A percentile compares a stretch with the other conserved stretches of the same genome.
Conservation (phyloP, 1,140 invertebrate genomes). For the Gonioctena quinquepunctata region DNA sequence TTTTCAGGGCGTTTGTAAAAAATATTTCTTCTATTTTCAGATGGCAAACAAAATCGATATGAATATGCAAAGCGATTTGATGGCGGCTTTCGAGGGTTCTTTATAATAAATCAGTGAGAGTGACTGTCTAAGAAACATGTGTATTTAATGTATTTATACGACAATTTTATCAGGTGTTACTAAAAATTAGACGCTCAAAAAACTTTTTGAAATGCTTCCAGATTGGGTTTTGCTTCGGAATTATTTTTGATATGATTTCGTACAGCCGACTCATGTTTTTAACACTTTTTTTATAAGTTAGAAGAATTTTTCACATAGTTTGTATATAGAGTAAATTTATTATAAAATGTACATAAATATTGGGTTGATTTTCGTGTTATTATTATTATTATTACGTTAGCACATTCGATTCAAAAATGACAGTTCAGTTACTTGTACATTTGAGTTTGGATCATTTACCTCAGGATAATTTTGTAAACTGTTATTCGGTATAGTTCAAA, state of each 20-base stretch:
- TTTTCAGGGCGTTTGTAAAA: too few relatives aligned
- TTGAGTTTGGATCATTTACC: not conserved
- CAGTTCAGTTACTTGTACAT: not conserved
- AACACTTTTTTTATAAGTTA: constrained; percentile 29
- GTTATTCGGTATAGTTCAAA: not conserved
- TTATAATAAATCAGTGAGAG: constrained; percentile 63
- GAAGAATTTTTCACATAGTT: constrained; percentile 32
- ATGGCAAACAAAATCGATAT: constrained; percentile 95
- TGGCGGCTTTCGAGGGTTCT: constrained; percentile 96
- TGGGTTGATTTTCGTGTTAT: constrained; percentile 26
- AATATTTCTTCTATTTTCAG: constrained; percentile 63
- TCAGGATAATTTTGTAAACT: not conserved
- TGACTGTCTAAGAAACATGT: constrained; percentile 19
- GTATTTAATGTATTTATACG: constrained; percentile 37
- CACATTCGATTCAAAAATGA: not conserved
- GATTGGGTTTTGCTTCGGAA: constrained; percentile 26
- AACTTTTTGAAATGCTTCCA: constrained; percentile 33
- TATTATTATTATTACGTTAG: constrained; percentile 5
- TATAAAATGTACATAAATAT: constrained; percentile 38
- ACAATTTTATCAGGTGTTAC: constrained; percentile 34
- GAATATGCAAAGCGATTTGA: constrained; percentile 97
- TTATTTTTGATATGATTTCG: constrained; percentile 1
- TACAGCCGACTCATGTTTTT: constrained; percentile 25
- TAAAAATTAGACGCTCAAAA: constrained; percentile 32
- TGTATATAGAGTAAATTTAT: constrained; percentile 37